phyloP scores from a whole-genome alignment of 1,140 invertebrate genomes.

The Lysiphlebus fabarum region DNA sequence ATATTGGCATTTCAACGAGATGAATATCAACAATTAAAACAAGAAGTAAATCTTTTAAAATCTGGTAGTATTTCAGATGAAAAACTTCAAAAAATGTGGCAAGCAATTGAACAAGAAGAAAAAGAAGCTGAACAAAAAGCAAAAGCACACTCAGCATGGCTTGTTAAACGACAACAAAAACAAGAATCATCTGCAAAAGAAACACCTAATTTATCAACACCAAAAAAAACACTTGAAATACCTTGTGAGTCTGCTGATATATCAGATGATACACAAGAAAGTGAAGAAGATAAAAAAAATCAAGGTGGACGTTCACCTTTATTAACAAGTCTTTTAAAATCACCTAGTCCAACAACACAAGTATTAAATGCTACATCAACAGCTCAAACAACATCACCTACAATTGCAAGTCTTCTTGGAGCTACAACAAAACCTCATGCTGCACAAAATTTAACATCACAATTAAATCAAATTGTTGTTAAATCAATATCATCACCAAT shows the following conservation, averaged over 20 bases:
- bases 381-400: slow-evolving; percentile 52
- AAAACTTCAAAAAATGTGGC: slow-evolving; percentile 69
- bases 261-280: slow-evolving; percentile 26
- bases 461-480: slow-evolving; percentile 50
- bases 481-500: slow-evolving; percentile 38
- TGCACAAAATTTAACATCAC: slow-evolving; percentile 36
- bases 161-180: slow-evolving; percentile 66
- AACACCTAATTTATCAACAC: slow-evolving; percentile 25
- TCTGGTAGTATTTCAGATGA: slow-evolving; percentile 62
- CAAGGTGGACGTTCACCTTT: slow-evolving; percentile 63
- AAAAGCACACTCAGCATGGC: slow-evolving; percentile 62
- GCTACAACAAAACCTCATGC: slow-evolving; percentile 52
- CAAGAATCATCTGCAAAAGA: slow-evolving; percentile 37
- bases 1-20: slow-evolving; percentile 67
- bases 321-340: slow-evolving; percentile 78
- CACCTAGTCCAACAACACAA: slow-evolving; percentile 57
- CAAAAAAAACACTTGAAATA: slow-evolving; percentile 34
- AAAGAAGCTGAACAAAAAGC: slow-evolving; percentile 65
- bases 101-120: slow-evolving; percentile 70
- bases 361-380: slow-evolving; percentile 49
- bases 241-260: slow-evolving; percentile 36
- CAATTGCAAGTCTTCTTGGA: slow-evolving; percentile 59
- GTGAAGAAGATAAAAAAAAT: slow-evolving; percentile 43
- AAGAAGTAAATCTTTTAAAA: slow-evolving; percentile 60
- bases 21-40: slow-evolving; percentile 69